phyloP scores from a whole-genome alignment of 2,797 vertebrate genomes.

The Xenentodon cancila region DNA sequence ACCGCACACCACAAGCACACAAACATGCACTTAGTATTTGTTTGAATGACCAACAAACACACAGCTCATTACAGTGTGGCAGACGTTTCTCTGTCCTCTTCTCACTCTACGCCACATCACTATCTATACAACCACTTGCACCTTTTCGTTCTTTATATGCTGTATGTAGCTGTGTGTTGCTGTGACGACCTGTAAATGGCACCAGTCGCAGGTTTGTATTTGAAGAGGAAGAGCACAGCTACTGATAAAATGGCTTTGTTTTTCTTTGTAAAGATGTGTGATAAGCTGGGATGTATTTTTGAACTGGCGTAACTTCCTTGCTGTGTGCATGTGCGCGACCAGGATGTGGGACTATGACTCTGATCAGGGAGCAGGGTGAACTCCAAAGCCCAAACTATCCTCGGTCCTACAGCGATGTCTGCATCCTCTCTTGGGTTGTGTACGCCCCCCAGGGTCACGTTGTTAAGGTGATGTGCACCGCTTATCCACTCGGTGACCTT shows the following conservation, averaged over 20 bases:
- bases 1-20: constrained; percentile 2
- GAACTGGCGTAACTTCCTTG: constrained; percentile 6
- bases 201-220: no score
- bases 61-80: no score
- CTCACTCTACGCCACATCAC: no score
- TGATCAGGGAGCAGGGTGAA: constrained; percentile 79
- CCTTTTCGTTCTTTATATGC: background rate
- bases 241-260: background rate
- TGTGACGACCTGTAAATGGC: background rate
- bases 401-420: constrained; percentile 76
- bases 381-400: constrained; percentile 84
- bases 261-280: background rate
- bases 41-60: no score
- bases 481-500: no score
- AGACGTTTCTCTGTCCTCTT: no score
- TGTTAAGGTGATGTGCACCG: constrained; percentile 81
- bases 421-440: constrained; percentile 83
- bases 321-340: constrained; percentile 48
- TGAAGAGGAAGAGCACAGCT: background rate
- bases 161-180: background rate
- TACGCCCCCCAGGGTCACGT: constrained; percentile 77
- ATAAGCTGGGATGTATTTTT: background rate
- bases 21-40: background rate
- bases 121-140: no score
- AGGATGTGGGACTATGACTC: constrained; percentile 79